Evolutionary conservation across 2,113 vertebrate species (phyloP).

Genomic region (Aspiorhynchus laticeps): DNA sequence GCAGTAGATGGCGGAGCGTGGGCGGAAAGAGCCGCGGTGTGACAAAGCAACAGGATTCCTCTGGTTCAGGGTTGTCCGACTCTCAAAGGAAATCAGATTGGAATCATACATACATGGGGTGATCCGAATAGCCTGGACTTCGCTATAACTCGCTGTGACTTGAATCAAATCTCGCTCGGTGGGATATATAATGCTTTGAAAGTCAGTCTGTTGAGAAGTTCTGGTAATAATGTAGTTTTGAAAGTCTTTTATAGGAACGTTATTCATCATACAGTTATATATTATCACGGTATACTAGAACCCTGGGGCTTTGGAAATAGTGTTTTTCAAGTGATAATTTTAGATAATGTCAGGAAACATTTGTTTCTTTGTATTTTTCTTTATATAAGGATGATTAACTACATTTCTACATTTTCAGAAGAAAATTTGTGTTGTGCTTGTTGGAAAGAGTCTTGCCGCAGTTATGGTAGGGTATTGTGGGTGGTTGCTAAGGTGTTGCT

Average conservation of each 20-base stretch:
- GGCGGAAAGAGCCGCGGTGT: conserved; percentile 36
- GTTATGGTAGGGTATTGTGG: not conserved
- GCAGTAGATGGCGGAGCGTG: conserved; percentile 43
- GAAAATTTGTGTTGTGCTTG: not conserved
- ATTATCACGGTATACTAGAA: not conserved
- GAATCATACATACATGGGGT: conserved; percentile 39
- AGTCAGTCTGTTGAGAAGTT: not conserved
- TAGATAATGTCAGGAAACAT: not conserved
- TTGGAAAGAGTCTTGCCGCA: not conserved
- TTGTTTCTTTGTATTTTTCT: not conserved
- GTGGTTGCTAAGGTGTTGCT: not conserved
- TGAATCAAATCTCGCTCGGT: conserved; percentile 25
- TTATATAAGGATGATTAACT: not conserved
- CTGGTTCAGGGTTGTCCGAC: conserved; percentile 29
- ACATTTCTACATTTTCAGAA: not conserved
- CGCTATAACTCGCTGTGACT: conserved; percentile 30
- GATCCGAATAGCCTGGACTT: conserved; percentile 38
- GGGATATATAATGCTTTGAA: conserved; percentile 20
- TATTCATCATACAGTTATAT: not conserved
- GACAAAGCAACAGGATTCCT: conserved; percentile 35
- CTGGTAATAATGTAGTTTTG: conserved; percentile 4
- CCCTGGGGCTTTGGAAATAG: conserved; percentile 19
- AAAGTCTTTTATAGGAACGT: not conserved
- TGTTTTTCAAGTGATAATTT: not conserved
- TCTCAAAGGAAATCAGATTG: conserved; percentile 51